Conservation (phyloP, 2,888 invertebrate genomes). For the Ypsolopha sequella region DNA sequence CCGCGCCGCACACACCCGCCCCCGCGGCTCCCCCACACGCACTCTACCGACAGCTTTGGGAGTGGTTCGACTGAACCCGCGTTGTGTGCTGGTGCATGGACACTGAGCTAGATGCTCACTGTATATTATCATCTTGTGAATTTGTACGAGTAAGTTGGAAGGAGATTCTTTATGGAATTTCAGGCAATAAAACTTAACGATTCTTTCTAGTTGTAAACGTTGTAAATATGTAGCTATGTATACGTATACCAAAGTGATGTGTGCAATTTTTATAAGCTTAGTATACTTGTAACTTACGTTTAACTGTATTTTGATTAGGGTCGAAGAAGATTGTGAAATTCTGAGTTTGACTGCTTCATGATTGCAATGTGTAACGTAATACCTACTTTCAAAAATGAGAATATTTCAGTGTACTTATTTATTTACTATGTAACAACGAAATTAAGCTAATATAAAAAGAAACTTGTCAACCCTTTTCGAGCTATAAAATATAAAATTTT, state of each 20-base stretch:
- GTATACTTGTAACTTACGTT: constrained; percentile 36
- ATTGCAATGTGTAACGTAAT: no score
- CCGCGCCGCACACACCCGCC: constrained; percentile 42
- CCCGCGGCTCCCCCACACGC: constrained; percentile 22
- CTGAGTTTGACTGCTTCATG: constrained; percentile 8
- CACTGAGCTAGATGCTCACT: no score
- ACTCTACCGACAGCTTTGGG: constrained; percentile 57
- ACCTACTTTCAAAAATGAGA: no score
- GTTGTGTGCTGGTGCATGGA: constrained; percentile 6
- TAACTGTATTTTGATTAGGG: not conserved
- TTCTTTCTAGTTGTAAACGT: constrained; percentile 30
- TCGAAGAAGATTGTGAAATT: constrained; percentile 28
- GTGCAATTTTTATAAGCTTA: constrained; percentile 71
- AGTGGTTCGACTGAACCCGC: constrained; percentile 54
- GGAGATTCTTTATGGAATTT: constrained; percentile 36
- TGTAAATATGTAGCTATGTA: constrained; percentile 69
- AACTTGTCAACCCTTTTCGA: no score
- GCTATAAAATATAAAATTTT: no score
- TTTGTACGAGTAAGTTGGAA: not conserved
- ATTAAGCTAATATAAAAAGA: no score
- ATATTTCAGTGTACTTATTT: no score
- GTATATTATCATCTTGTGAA: no score
- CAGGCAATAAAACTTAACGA: constrained; percentile 58
- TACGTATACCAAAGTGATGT: constrained; percentile 70
- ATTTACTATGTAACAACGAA: no score